Conservation (phyloP, 1,140 invertebrate species). For the Drosophila malerkotliana region DNA sequence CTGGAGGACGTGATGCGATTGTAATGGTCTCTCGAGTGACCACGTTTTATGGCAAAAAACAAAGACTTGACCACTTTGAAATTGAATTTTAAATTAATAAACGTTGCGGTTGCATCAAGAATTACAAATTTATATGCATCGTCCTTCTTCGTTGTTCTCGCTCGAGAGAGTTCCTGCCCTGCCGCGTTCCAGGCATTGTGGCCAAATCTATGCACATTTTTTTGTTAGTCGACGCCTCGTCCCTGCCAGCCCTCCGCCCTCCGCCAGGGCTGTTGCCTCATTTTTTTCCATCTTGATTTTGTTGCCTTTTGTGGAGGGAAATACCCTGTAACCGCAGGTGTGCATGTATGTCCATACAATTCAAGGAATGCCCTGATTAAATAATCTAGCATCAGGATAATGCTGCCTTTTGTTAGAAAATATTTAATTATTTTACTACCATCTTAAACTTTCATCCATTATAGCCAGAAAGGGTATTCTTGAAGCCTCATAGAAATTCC, state of each 20-base stretch:
- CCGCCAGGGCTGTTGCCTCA: slow-evolving; percentile 10
- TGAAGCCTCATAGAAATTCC: not conserved
- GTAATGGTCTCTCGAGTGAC: slow-evolving; percentile 17
- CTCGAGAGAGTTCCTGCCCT: slow-evolving; percentile 42
- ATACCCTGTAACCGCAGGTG: slow-evolving; percentile 48
- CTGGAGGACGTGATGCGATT: not conserved
- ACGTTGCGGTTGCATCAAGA: slow-evolving; percentile 78
- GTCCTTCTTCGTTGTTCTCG: slow-evolving; percentile 50
- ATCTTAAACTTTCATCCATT: no score
- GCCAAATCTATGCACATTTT: slow-evolving; percentile 72
- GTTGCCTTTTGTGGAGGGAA: slow-evolving; percentile 13
- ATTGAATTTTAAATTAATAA: slow-evolving; percentile 83
- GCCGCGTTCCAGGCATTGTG: slow-evolving; percentile 61
- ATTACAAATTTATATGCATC: slow-evolving; percentile 79
- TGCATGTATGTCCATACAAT: not conserved
- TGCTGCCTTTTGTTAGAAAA: no score
- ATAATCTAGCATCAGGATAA: not conserved
- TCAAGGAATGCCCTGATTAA: not conserved
- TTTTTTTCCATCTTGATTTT: slow-evolving; percentile 50
- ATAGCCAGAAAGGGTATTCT: slow-evolving; percentile 17
- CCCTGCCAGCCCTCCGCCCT: slow-evolving; percentile 22
- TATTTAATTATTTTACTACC: no score
- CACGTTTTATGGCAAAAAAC: slow-evolving; percentile 20
- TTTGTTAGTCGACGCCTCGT: slow-evolving; percentile 50
- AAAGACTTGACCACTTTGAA: slow-evolving; percentile 70